These are phyloP conservation scores for Drosophila funebris DNA, from an alignment of 1,140 invertebrate genomes.

Conservation along the genomic window DNA sequence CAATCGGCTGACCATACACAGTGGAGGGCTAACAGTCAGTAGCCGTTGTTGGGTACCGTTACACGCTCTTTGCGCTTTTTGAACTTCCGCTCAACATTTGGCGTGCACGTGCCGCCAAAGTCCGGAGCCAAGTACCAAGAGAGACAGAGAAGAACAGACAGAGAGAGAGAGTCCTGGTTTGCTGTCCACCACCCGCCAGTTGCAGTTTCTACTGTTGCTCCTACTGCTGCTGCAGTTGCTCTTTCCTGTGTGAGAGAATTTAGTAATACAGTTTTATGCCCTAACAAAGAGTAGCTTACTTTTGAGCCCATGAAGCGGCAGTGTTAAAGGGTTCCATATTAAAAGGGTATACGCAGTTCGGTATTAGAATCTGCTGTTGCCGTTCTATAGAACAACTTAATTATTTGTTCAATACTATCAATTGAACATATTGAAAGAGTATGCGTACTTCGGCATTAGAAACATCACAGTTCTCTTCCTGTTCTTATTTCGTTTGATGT, in stretches of 20 bases:
- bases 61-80: slow-evolving; percentile 76
- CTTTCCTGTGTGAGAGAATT: slow-evolving; percentile 64
- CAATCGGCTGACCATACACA: slow-evolving; percentile 71
- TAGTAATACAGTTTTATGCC: slow-evolving; percentile 67
- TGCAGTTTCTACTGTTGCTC: slow-evolving; percentile 25
- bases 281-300: neutral
- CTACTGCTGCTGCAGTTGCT: slow-evolving; percentile 35
- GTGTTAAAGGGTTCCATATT: no score
- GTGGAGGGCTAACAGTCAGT: slow-evolving; percentile 4
- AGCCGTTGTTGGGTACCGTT: slow-evolving; percentile 42
- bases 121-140: slow-evolving; percentile 8
- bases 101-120: slow-evolving; percentile 68
- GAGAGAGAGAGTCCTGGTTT: slow-evolving; percentile 5
- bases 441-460: neutral
- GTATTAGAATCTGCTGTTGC: no score
- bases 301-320: no score
- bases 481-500: slow-evolving; percentile 68
- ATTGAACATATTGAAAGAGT: neutral
- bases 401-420: slow-evolving; percentile 1
- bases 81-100: slow-evolving; percentile 75
- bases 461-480: neutral
- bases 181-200: slow-evolving; percentile 17
- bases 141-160: neutral
- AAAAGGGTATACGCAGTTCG: no score
- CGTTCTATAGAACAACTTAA: no score